These are phyloP conservation scores for Drosophila azteca DNA, from an alignment of 1,140 invertebrate species.

Conservation along the genomic window DNA sequence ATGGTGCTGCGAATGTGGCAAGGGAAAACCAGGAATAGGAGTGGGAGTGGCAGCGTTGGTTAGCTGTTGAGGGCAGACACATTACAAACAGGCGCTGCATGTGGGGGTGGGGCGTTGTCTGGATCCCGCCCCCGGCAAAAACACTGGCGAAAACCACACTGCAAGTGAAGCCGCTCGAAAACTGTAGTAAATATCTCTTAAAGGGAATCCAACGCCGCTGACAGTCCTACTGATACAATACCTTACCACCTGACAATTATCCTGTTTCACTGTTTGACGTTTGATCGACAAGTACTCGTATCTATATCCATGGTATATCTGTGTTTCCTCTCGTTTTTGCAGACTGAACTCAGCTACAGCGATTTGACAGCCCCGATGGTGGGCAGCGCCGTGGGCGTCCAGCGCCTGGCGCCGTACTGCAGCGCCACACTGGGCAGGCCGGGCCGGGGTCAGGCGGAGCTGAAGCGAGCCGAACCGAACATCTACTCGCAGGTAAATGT, in stretches of 20 bases:
- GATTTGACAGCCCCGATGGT: constrained; percentile 84
- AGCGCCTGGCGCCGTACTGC: constrained; percentile 84
- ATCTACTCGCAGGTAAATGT: constrained; percentile 87
- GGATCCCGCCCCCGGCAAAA: constrained; percentile 13
- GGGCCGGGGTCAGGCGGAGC: constrained; percentile 78
- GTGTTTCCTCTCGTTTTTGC: not conserved
- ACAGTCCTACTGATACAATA: no score
- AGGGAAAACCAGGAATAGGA: not conserved
- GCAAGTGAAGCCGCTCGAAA: not conserved
- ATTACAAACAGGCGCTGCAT: constrained; percentile 72
- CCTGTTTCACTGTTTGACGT: no score
- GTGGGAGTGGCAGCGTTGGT: not conserved
- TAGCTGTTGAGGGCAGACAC: constrained; percentile 54
- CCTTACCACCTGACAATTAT: no score
- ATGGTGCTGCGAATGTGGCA: not conserved
- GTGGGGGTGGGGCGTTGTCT: constrained; percentile 44
- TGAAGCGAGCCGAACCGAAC: constrained; percentile 85
- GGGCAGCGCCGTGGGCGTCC: constrained; percentile 61
- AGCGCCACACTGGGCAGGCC: constrained; percentile 85
- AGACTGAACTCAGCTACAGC: constrained; percentile 86
- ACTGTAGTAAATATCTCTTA: constrained; percentile 13
- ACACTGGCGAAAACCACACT: constrained; percentile 23
- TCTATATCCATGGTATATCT: not conserved
- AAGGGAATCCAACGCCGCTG: not conserved
- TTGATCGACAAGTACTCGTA: not conserved